These are phyloP conservation scores for Acanthosepion pharaonis DNA, from an alignment of 2,888 invertebrate species.

Conservation along the genomic window DNA sequence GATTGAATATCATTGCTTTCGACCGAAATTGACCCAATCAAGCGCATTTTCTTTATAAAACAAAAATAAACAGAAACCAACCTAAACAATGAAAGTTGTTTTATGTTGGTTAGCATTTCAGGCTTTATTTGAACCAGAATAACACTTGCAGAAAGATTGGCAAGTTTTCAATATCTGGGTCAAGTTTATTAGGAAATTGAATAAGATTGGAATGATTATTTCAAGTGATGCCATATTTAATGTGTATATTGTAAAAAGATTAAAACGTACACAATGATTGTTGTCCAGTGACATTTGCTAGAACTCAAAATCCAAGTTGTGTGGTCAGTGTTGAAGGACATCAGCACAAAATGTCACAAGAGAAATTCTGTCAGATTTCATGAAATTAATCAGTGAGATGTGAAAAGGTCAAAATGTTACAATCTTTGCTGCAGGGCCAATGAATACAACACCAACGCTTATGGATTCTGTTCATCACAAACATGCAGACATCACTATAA, in stretches of 20 bases:
- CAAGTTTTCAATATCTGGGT: neutral
- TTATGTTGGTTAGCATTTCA: too few species aligned
- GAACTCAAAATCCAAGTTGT: neutral
- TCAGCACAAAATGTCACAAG: neutral
- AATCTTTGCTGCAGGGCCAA: neutral
- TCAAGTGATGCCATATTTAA: neutral
- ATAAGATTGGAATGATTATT: neutral
- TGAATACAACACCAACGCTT: neutral
- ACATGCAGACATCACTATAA: neutral
- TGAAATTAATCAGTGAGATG: neutral
- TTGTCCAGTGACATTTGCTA: neutral
- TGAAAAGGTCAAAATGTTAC: neutral
- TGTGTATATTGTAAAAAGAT: neutral
- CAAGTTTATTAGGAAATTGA: neutral
- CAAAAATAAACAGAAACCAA: too few species aligned
- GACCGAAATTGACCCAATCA: too few species aligned
- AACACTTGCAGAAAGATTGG: neutral
- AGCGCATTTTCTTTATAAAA: too few species aligned
- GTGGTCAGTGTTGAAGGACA: neutral
- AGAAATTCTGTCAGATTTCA: neutral
- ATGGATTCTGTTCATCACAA: neutral
- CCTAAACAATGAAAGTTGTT: too few species aligned
- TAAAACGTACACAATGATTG: neutral
- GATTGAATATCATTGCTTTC: too few species aligned
- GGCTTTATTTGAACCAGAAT: too few species aligned